These are phyloP conservation scores for Malurus leucopterus DNA, from an alignment of 2,797 vertebrate genomes.

Conservation along the genomic window DNA sequence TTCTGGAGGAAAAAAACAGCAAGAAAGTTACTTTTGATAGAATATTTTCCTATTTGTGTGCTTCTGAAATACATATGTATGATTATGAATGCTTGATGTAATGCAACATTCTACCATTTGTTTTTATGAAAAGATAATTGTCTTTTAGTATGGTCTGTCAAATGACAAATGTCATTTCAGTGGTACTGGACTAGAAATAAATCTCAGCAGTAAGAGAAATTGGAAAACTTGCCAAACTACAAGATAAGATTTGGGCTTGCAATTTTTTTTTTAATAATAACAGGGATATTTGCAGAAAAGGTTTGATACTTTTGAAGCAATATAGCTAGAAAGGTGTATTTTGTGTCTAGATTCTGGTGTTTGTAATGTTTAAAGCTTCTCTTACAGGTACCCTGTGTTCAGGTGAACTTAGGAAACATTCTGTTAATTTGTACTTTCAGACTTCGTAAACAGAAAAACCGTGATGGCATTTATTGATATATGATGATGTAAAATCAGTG, in stretches of 20 bases:
- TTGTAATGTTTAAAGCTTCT: not conserved
- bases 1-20: not conserved
- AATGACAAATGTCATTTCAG: not conserved
- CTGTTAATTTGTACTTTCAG: not conserved
- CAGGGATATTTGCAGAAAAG: not conserved
- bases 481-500: not conserved
- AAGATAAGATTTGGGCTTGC: not conserved
- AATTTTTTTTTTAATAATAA: not conserved
- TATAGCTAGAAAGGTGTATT: not conserved
- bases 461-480: not conserved
- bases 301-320: not conserved
- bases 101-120: not conserved
- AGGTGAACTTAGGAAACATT: not conserved
- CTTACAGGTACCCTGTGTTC: rapidly evolving
- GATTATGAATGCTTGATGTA: not conserved
- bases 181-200: not conserved
- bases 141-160: not conserved
- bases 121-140: not conserved
- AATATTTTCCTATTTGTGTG: not conserved
- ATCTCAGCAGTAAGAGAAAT: not conserved
- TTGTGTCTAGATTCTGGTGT: not conserved
- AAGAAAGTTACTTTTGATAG: not conserved
- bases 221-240: not conserved
- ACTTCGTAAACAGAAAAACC: not conserved
- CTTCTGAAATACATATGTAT: not conserved